Evolutionary conservation across 2,113 vertebrate genomes (phyloP).

Genomic region (Galeopterus variegatus): DNA sequence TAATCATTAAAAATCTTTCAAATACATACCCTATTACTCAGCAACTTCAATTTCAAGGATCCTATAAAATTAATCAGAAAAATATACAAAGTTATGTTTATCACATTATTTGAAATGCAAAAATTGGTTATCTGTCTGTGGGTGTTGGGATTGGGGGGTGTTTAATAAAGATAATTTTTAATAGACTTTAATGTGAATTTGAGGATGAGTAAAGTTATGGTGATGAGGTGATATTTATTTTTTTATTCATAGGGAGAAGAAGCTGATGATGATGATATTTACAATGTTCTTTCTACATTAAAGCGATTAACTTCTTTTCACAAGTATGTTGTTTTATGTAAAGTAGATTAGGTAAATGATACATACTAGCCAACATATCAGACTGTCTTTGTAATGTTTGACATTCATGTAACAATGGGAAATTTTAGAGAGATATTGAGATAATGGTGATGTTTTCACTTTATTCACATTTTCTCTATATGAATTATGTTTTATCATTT

Average conservation of each 20-base stretch:
- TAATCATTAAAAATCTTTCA: slow-evolving; percentile 45
- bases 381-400: background rate
- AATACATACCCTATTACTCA: background rate
- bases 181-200: slow-evolving; percentile 32
- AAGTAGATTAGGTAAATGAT: slow-evolving; percentile 52
- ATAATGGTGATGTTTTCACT: background rate
- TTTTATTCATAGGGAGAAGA: slow-evolving; percentile 94
- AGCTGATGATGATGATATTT: slow-evolving; percentile 99
- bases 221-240: slow-evolving; percentile 45
- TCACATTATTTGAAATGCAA: slow-evolving; percentile 49
- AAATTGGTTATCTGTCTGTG: background rate
- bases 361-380: background rate
- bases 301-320: slow-evolving; percentile 99
- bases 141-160: background rate
- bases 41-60: slow-evolving; percentile 42
- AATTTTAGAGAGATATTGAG: slow-evolving; percentile 24
- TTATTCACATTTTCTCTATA: background rate
- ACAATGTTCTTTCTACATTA: slow-evolving; percentile 97
- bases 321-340: slow-evolving; percentile 92
- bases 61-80: background rate
- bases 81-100: background rate
- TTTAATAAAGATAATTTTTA: slow-evolving; percentile 59
- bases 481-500: slow-evolving; percentile 41
- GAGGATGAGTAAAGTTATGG: background rate
- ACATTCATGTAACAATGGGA: background rate